Conservation (phyloP, 2,888 invertebrate species). For the Conus canariensis region DNA sequence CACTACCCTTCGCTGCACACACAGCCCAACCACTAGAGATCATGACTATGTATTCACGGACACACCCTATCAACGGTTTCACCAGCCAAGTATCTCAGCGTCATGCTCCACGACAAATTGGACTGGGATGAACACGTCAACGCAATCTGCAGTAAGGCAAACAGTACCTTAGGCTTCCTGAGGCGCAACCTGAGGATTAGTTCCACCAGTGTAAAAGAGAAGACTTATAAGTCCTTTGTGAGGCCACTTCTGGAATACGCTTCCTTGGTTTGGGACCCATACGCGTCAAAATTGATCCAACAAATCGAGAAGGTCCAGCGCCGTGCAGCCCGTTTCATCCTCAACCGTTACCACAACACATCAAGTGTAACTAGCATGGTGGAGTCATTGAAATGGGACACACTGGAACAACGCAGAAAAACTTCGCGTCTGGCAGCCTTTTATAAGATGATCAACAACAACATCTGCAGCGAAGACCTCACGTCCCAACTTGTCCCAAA, state of each 20-base stretch:
- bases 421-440: too few species aligned
- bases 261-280: neutral
- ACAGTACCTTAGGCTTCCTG: neutral
- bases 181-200: slow-evolving; percentile 2
- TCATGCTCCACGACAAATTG: neutral
- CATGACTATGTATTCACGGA: neutral
- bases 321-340: too few species aligned
- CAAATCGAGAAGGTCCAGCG: too few species aligned
- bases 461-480: too few species aligned
- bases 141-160: neutral
- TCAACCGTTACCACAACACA: too few species aligned
- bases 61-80: neutral
- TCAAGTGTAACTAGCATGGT: too few species aligned
- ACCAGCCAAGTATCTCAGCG: neutral
- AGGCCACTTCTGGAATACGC: neutral
- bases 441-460: too few species aligned
- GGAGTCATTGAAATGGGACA: too few species aligned
- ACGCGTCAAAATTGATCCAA: too few species aligned
- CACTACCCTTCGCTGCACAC: neutral
- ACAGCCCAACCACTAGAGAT: neutral
- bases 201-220: neutral
- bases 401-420: too few species aligned
- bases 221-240: neutral
- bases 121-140: neutral
- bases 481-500: too few species aligned